A percentile compares a stretch with the other conserved stretches of the same genome.
phyloP scores from a whole-genome alignment of 2,113 vertebrate species.

The Nicator chloris region DNA sequence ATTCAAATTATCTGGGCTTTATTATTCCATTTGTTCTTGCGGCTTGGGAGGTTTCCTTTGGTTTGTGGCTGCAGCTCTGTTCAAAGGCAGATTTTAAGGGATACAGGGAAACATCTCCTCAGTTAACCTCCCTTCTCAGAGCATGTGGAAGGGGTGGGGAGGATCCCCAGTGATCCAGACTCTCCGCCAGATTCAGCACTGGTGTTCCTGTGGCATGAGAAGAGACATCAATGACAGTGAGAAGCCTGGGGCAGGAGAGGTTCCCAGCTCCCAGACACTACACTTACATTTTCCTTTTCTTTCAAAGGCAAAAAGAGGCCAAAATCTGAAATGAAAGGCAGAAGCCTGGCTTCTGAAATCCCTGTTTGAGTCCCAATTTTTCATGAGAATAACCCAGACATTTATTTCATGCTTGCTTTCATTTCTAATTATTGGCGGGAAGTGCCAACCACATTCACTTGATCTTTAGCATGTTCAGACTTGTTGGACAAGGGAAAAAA shows the following conservation, averaged over 20 bases:
- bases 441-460: neutral
- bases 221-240: neutral
- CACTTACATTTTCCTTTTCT: neutral
- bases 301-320: neutral
- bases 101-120: neutral
- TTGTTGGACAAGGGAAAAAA: neutral
- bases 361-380: neutral
- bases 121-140: neutral
- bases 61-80: neutral
- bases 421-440: neutral
- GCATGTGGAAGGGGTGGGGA: neutral
- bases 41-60: constrained; percentile 5
- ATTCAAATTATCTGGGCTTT: neutral
- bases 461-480: neutral
- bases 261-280: neutral
- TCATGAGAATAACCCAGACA: neutral
- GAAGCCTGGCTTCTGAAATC: neutral
- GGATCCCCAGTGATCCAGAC: neutral
- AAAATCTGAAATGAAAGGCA: neutral
- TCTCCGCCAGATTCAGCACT: neutral
- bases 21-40: neutral
- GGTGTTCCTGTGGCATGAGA: neutral
- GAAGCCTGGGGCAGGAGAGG: neutral
- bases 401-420: constrained; percentile 10
- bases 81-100: neutral